These are phyloP conservation scores for Dasyprocta punctata DNA, from an alignment of 2,113 vertebrate species.

Conservation along the genomic window DNA sequence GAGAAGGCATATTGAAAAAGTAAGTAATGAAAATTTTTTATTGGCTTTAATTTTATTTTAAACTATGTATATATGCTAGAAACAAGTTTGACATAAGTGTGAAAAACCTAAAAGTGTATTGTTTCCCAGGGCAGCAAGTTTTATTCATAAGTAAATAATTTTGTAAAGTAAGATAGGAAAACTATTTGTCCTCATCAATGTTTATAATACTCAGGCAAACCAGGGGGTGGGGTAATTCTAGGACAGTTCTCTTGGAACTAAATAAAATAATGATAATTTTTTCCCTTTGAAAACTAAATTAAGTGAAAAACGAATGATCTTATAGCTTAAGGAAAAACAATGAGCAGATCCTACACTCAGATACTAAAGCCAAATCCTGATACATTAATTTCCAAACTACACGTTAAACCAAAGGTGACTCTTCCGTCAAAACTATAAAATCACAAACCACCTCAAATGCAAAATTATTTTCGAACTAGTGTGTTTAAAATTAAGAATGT, in stretches of 20 bases:
- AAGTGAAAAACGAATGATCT: neutral
- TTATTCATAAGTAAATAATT: neutral
- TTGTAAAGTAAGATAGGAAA: neutral
- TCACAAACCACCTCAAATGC: neutral
- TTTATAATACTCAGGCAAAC: neutral
- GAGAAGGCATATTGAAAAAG: neutral
- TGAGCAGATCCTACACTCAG: neutral
- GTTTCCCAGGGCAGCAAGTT: neutral
- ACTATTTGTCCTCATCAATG: neutral
- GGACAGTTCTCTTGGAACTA: neutral
- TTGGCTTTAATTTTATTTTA: constrained; percentile 14
- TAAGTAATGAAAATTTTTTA: neutral
- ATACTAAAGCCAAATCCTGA: neutral
- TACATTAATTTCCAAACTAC: constrained; percentile 17
- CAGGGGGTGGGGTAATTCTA: neutral
- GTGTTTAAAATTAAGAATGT: neutral
- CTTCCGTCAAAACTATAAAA: neutral
- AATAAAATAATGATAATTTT: neutral
- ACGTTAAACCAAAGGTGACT: neutral
- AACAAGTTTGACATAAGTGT: neutral
- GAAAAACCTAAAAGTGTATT: neutral
- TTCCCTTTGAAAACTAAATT: neutral
- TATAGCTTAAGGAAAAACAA: neutral
- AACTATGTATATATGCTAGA: neutral
- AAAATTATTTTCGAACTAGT: constrained; percentile 11